Evolutionary conservation across 2,113 vertebrate species (phyloP).

Genomic region (Psettodes erumei): DNA sequence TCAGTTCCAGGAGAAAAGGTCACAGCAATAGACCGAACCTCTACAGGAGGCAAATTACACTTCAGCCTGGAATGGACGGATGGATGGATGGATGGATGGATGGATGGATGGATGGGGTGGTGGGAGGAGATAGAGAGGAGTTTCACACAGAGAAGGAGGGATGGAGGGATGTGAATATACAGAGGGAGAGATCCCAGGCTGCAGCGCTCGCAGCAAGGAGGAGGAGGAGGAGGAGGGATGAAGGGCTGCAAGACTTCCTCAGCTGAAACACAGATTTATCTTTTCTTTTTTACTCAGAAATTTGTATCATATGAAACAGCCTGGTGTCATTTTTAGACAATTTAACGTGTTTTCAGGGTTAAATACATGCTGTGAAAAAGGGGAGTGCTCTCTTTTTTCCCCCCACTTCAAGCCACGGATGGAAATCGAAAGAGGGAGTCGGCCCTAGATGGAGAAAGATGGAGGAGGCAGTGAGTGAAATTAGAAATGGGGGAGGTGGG

Average conservation of each 20-base stretch:
- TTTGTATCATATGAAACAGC: too few relatives aligned
- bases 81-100: neutral
- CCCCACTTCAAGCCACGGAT: too few relatives aligned
- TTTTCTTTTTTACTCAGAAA: too few relatives aligned
- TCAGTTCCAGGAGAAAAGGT: constrained; percentile 67
- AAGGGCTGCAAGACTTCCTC: too few relatives aligned
- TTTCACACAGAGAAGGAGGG: neutral
- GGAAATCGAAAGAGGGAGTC: neutral
- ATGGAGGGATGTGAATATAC: neutral
- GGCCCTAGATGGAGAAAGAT: neutral
- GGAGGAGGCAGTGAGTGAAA: constrained; percentile 10
- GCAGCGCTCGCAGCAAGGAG: neutral
- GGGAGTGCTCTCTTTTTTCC: too few relatives aligned
- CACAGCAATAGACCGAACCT: constrained; percentile 46
- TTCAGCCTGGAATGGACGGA: constrained; percentile 4
- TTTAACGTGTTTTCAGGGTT: too few relatives aligned
- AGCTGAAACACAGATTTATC: too few relatives aligned
- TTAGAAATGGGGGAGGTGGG: neutral
- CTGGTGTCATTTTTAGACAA: too few relatives aligned
- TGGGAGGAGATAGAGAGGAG: neutral
- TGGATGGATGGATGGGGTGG: neutral
- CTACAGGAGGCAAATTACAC: constrained; percentile 63
- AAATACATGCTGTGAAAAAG: too few relatives aligned
- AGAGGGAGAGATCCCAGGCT: neutral
- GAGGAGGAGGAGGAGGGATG: neutral